Conservation (phyloP, 1,140 invertebrate genomes). For the Diorhabda carinulata region DNA sequence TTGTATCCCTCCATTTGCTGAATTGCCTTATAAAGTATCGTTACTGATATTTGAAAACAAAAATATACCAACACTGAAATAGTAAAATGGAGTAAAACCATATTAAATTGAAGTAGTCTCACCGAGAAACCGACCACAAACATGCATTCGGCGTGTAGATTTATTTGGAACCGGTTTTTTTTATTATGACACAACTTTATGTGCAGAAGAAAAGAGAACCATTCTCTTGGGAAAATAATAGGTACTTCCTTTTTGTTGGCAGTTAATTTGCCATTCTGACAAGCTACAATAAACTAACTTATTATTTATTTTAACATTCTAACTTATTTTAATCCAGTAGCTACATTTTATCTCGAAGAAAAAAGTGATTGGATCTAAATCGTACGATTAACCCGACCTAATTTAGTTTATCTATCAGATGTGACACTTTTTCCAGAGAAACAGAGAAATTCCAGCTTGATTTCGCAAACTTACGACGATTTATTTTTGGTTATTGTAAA, state of each 20-base stretch:
- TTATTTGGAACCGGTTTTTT: constrained; percentile 24
- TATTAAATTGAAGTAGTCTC: constrained; percentile 17
- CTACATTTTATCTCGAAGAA: no score
- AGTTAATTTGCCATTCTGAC: constrained; percentile 18
- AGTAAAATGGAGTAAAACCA: constrained; percentile 9
- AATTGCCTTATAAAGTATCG: background rate
- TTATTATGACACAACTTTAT: constrained; percentile 29
- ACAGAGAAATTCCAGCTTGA: no score
- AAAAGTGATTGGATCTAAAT: no score
- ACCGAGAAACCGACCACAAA: constrained; percentile 16
- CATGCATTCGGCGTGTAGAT: constrained; percentile 16
- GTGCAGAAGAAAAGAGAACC: constrained; percentile 30
- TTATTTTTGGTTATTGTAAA: no score
- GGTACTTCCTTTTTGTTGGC: constrained; percentile 26
- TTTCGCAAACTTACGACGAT: no score
- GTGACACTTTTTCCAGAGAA: no score
- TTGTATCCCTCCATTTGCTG: no score
- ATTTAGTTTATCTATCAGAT: no score
- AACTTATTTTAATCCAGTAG: no score
- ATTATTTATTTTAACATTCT: no score
- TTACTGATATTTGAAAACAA: constrained; percentile 3
- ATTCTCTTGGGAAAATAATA: constrained; percentile 30
- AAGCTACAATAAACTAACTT: background rate
- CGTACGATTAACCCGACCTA: no score
- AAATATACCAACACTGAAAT: background rate